Percentiles rank a stretch among this genome's conserved stretches.
These are phyloP conservation scores for Myodes glareolus DNA, from an alignment of 2,113 vertebrate species.

Conservation along the genomic window DNA sequence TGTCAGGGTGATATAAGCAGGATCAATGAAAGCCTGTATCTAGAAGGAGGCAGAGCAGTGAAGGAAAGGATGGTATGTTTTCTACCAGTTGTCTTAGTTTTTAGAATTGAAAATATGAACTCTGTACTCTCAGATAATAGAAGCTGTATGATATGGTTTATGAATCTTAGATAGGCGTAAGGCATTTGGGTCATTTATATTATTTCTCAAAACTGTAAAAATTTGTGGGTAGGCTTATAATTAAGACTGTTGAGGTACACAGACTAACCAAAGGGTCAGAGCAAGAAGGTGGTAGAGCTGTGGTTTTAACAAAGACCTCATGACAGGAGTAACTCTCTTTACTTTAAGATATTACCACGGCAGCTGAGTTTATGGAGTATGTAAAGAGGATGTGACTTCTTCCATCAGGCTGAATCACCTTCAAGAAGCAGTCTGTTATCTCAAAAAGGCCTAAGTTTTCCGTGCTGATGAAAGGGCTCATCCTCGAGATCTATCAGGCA, in stretches of 20 bases:
- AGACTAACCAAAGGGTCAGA: background rate
- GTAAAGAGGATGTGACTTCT: background rate
- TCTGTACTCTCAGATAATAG: background rate
- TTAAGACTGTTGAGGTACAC: background rate
- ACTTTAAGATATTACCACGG: background rate
- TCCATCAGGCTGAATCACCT: background rate
- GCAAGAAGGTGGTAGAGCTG: background rate
- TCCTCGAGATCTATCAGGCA: background rate
- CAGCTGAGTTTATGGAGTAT: background rate
- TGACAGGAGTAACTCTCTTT: background rate
- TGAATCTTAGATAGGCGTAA: background rate
- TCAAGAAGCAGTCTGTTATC: background rate
- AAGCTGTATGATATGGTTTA: background rate
- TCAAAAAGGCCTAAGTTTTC: background rate
- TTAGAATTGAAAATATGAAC: background rate
- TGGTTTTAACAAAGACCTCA: background rate
- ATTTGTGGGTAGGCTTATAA: background rate
- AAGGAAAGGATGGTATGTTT: background rate
- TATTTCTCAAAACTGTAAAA: background rate
- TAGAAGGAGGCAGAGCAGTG: background rate
- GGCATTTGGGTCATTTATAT: background rate
- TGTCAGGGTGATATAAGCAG: background rate
- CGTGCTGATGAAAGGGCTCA: background rate
- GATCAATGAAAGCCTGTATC: background rate
- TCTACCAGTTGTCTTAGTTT: background rate